Conservation (phyloP, 2,113 vertebrate species). For the Hipposideros armiger region DNA sequence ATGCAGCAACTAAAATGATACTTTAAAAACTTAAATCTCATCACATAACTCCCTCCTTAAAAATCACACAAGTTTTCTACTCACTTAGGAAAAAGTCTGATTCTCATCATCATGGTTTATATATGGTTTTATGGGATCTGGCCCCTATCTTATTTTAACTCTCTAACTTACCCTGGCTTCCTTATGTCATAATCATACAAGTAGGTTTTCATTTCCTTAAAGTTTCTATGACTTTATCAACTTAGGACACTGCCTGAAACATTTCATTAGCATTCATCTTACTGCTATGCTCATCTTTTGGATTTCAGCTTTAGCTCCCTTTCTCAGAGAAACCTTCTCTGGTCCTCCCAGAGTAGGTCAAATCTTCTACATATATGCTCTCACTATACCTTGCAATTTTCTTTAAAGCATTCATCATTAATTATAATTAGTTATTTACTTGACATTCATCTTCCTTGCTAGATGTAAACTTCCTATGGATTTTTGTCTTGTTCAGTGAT, state of each 20-base stretch:
- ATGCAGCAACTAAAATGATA: neutral
- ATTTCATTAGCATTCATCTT: neutral
- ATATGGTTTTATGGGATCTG: neutral
- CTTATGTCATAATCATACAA: neutral
- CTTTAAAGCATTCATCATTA: neutral
- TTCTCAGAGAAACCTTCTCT: neutral
- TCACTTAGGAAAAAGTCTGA: neutral
- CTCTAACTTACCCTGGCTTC: neutral
- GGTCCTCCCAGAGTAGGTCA: neutral
- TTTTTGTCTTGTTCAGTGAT: conserved; percentile 17
- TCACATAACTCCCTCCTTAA: neutral
- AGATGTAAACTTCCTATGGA: neutral
- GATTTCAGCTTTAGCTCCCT: neutral
- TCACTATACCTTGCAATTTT: conserved; percentile 7
- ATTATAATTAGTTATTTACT: conserved; percentile 33
- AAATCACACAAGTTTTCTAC: neutral
- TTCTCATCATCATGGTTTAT: neutral
- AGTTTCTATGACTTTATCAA: neutral
- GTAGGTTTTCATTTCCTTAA: conserved; percentile 16
- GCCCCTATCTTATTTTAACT: neutral
- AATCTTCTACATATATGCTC: neutral
- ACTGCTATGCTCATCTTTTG: neutral
- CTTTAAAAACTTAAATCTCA: conserved; percentile 10
- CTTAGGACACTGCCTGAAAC: conserved; percentile 3
- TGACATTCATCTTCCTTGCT: conserved; percentile 33